Conservation (phyloP, 2,113 vertebrate genomes). For the Eurypyga helias region DNA sequence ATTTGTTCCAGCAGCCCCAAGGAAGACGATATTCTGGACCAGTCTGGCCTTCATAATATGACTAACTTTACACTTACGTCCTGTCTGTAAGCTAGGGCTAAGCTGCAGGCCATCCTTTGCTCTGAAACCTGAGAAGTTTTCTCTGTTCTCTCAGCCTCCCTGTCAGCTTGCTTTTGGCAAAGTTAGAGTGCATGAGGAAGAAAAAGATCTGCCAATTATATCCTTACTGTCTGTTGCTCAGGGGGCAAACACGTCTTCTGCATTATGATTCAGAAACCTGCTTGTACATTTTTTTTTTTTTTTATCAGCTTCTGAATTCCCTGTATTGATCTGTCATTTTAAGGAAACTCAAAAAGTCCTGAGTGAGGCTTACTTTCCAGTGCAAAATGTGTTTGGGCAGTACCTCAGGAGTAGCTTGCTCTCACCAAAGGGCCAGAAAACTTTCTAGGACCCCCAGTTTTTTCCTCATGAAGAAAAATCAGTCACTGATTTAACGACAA, state of each 20-base stretch:
- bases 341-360: not conserved
- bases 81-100: not conserved
- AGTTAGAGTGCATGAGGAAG: slow-evolving; percentile 15
- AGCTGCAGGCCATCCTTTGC: not conserved
- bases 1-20: not conserved
- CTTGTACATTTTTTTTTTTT: not conserved
- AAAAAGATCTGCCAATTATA: slow-evolving; percentile 34
- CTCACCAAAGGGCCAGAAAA: not conserved
- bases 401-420: not conserved
- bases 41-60: not conserved
- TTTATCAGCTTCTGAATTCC: not conserved
- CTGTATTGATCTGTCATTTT: not conserved
- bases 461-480: not conserved
- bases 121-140: not conserved
- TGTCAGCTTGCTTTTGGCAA: slow-evolving; percentile 26
- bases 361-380: not conserved
- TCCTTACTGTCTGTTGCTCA: not conserved
- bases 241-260: not conserved
- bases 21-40: not conserved
- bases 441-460: not conserved
- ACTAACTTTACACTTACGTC: not conserved
- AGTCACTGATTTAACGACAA: not conserved
- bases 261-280: slow-evolving; percentile 24
- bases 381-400: not conserved
- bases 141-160: not conserved